Evolutionary conservation across 2,888 invertebrate species (phyloP).

Genomic region (Xestia ashworthii): DNA sequence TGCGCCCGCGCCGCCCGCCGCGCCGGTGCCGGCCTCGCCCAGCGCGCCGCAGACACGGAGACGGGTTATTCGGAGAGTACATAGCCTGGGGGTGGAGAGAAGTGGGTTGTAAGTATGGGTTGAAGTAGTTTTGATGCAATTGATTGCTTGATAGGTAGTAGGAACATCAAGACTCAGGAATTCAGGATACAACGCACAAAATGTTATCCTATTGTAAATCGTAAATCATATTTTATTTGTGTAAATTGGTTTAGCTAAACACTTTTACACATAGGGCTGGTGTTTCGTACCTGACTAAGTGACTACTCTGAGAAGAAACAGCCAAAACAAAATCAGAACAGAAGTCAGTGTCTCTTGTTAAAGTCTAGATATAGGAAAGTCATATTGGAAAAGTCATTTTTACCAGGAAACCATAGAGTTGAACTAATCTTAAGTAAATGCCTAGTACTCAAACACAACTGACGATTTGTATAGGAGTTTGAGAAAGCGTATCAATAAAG

Average conservation of each 20-base stretch:
- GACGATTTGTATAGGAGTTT: neutral
- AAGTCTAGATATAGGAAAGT: too few relatives aligned
- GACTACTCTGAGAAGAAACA: too few relatives aligned
- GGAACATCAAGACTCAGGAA: neutral
- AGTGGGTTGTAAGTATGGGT: neutral
- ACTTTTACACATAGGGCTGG: too few relatives aligned
- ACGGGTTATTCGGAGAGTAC: constrained; percentile 97
- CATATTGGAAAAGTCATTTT: neutral
- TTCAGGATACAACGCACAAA: neutral
- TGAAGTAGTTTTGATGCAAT: too few relatives aligned
- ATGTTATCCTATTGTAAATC: neutral
- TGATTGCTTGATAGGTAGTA: neutral
- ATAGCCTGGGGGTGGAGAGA: constrained; percentile 92
- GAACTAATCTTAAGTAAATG: neutral
- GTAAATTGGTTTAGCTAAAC: too few relatives aligned
- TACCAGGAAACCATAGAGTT: neutral
- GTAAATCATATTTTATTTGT: too few relatives aligned
- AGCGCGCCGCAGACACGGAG: constrained; percentile 92
- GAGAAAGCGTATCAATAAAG: neutral
- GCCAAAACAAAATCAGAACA: too few relatives aligned
- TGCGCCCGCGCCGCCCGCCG: constrained; percentile 95
- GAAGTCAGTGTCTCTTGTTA: too few relatives aligned
- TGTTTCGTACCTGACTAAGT: too few relatives aligned
- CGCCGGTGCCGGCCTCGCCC: constrained; percentile 93
- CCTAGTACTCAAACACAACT: neutral